Percentiles rank a stretch among this genome's conserved stretches.
Conservation (phyloP, 2,797 vertebrate genomes). For the Megaceryle alcyon region DNA sequence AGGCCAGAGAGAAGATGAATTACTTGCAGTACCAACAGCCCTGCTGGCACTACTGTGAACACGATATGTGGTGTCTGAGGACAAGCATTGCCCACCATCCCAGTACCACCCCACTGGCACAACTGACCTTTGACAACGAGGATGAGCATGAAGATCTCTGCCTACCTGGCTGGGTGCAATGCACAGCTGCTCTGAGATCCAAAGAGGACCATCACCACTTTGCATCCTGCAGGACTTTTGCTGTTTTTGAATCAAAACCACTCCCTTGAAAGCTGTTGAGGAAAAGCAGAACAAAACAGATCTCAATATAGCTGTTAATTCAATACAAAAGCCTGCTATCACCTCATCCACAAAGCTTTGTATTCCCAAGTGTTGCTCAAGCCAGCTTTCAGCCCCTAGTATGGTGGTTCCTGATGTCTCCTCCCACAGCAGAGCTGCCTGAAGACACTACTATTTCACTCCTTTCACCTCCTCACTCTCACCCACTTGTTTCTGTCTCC, state of each 20-base stretch:
- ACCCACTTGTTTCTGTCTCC: neutral
- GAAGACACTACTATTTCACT: neutral
- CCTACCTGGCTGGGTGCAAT: neutral
- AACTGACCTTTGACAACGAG: neutral
- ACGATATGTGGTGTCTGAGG: no score
- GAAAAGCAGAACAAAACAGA: neutral
- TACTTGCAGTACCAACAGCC: no score
- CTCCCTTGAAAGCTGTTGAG: neutral
- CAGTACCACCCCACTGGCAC: neutral
- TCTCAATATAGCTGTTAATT: neutral
- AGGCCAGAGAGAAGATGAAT: no score
- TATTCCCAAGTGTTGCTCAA: neutral
- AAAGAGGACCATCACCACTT: neutral
- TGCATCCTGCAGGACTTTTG: neutral
- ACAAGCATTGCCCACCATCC: neutral
- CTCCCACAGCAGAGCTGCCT: neutral
- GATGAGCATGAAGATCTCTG: neutral
- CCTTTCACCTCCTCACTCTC: neutral
- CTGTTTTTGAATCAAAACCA: neutral
- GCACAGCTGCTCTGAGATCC: fast-evolving
- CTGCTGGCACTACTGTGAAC: no score
- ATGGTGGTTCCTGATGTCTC: neutral
- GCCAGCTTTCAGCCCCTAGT: neutral
- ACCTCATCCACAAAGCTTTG: neutral
- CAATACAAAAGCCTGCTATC: neutral